phyloP scores from a whole-genome alignment of 1,140 invertebrate species.

The Laodelphax striatellus region DNA sequence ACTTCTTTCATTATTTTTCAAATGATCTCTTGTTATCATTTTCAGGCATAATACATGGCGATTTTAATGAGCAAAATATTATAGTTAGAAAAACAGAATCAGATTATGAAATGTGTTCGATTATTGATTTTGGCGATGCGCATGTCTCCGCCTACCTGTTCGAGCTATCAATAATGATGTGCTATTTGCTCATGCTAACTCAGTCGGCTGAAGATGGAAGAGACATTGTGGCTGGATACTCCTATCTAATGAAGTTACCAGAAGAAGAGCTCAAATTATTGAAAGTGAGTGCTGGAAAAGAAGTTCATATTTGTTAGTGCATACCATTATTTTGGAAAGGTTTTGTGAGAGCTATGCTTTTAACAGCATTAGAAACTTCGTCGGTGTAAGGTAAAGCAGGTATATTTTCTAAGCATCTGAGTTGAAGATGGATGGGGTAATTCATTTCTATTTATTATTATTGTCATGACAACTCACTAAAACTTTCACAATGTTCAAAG shows the following conservation, averaged over 20 bases:
- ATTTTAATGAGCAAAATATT: background rate
- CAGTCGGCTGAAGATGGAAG: background rate
- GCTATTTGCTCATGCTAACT: background rate
- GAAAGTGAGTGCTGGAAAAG: background rate
- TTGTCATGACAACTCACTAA: too few species aligned
- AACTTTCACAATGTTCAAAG: too few species aligned
- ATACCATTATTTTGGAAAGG: too few species aligned
- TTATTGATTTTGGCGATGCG: background rate
- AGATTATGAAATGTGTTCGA: background rate
- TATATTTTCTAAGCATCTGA: too few species aligned
- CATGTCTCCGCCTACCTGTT: background rate
- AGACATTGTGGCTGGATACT: background rate
- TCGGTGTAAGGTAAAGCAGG: too few species aligned
- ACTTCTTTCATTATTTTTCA: too few species aligned
- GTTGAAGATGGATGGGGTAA: too few species aligned
- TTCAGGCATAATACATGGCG: background rate
- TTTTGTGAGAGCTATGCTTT: too few species aligned
- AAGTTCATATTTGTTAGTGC: too few species aligned
- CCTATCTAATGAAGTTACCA: background rate
- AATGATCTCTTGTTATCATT: too few species aligned
- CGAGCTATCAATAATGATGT: background rate
- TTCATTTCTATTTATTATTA: too few species aligned
- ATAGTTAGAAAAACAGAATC: background rate
- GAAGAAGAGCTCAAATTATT: background rate
- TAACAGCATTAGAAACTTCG: too few species aligned